A percentile compares a stretch with the other conserved stretches of the same genome.
Evolutionary conservation across 2,797 vertebrate genomes (phyloP).

Genomic region (Triplophysa yarkandensis): DNA sequence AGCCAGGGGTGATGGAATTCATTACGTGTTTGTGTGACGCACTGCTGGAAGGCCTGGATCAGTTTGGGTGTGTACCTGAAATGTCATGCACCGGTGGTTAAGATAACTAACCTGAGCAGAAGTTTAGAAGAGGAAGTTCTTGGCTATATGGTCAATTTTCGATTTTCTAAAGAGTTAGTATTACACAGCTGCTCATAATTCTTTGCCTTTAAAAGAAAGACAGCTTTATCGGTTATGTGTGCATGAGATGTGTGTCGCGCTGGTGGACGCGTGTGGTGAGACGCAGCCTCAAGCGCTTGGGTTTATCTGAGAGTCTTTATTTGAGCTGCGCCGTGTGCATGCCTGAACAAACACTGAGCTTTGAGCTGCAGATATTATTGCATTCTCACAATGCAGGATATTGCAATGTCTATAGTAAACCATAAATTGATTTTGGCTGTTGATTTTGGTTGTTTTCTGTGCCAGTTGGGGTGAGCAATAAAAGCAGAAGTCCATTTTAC

Average conservation of each 20-base stretch:
- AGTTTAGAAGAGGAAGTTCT: slow-evolving; percentile 10
- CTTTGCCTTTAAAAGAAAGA: background rate
- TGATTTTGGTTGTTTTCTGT: slow-evolving; percentile 17
- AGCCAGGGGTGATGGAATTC: slow-evolving; percentile 13
- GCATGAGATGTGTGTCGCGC: slow-evolving; percentile 64
- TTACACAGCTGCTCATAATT: background rate
- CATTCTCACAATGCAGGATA: slow-evolving; percentile 1
- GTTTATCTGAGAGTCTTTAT: slow-evolving; percentile 53
- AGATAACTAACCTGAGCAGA: slow-evolving; percentile 30
- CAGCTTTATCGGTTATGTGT: slow-evolving; percentile 11
- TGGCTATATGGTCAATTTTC: no score
- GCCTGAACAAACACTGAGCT: slow-evolving; percentile 68
- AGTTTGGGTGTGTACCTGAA: slow-evolving; percentile 41
- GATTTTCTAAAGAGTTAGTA: background rate
- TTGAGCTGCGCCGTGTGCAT: slow-evolving; percentile 65
- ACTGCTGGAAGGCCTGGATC: slow-evolving; percentile 15
- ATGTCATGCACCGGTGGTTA: slow-evolving; percentile 6
- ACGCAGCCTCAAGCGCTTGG: slow-evolving; percentile 67
- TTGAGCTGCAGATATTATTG: slow-evolving; percentile 4
- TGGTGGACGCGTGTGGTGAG: slow-evolving; percentile 71
- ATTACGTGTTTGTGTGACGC: background rate
- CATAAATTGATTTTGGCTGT: background rate
- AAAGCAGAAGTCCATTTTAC: background rate
- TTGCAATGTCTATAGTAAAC: background rate
- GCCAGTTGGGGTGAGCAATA: background rate